A percentile compares a stretch with the other conserved stretches of the same genome.
Evolutionary conservation across 1,140 invertebrate species (phyloP).

Genomic region (Drosophila erecta): DNA sequence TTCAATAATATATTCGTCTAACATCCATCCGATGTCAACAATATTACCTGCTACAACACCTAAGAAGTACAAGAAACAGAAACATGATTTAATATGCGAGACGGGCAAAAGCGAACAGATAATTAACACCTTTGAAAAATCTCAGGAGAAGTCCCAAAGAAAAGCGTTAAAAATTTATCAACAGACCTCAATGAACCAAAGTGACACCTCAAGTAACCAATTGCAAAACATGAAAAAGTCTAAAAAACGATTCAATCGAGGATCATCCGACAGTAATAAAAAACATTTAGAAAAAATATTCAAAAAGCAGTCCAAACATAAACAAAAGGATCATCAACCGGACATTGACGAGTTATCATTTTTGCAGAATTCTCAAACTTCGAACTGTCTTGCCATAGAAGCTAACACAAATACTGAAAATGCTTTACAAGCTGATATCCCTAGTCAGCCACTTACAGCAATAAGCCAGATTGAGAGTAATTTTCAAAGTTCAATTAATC

Average conservation of each 20-base stretch:
- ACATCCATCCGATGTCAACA: neutral
- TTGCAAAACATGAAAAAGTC: slow-evolving; percentile 42
- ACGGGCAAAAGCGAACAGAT: neutral
- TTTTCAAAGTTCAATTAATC: neutral
- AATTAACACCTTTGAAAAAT: slow-evolving; percentile 21
- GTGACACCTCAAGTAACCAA: neutral
- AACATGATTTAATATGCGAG: slow-evolving; percentile 8
- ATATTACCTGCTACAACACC: neutral
- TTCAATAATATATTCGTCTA: neutral
- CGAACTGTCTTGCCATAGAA: neutral
- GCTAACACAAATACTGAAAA: neutral
- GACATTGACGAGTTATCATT: neutral
- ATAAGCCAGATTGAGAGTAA: neutral
- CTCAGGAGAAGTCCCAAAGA: slow-evolving; percentile 56
- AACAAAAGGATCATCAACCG: slow-evolving; percentile 42
- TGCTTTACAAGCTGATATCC: neutral
- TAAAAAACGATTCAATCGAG: slow-evolving; percentile 39
- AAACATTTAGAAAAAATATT: slow-evolving; percentile 60
- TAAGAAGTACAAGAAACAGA: slow-evolving; percentile 54
- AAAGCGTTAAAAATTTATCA: slow-evolving; percentile 70
- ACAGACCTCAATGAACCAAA: slow-evolving; percentile 58
- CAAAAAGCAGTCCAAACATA: slow-evolving; percentile 68
- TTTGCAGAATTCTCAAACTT: neutral
- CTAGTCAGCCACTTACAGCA: no score
- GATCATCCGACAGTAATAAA: slow-evolving; percentile 23